Base-by-base conservation (phyloP, 2,888 invertebrate species). In the Pyrrhia umbra region DNA sequence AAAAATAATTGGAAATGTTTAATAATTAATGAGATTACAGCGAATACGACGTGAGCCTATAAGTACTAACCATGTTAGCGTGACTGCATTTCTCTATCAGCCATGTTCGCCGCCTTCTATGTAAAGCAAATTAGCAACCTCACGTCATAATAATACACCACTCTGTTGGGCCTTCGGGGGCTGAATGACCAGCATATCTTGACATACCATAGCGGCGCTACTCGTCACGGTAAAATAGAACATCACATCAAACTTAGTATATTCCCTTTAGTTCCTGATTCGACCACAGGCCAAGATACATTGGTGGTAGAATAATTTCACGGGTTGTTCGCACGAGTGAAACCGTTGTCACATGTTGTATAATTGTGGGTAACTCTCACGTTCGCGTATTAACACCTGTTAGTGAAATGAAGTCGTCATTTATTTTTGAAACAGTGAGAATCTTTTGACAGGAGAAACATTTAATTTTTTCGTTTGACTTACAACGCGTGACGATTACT, bases 291-390 rank as follows among this genome's bases (percentile, higher is more conserved):
- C 10, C 64, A 64, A 34, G 18, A 21, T 25, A 34, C 0, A 2
- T 1, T 64, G 57, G 52, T 25, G 2, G 4, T 18, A 2, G 10
- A 51, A 27, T 50, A 68, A 81, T 85, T 85, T 88, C 87, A 78
- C 88, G 76, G 64, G 15, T n/a, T 27, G 74, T 77, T 79, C 74
- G 66, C 79, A 82, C 81, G 81, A 82, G 89, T 85, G 89, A 89
- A 88, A 89, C 82, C 50, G 71, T 77, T 81, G 81, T 80, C 82
- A 75, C 77, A 68, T 27, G 49, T 70, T 70, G 75, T 78, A 76
- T 84, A 85, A 85, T 83, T 82, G 88, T 86, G 86, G 79, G 84
- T 85, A 88, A 87, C 88, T 90, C 90, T 85, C 90, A 90, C 87
- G 82, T 64, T 60, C 68, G 54, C 73, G 50, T 63, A 64, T 74